Percentiles rank a stretch among this genome's conserved stretches.
Conservation (phyloP, 2,888 invertebrate species). For the Notodonta ziczac region DNA sequence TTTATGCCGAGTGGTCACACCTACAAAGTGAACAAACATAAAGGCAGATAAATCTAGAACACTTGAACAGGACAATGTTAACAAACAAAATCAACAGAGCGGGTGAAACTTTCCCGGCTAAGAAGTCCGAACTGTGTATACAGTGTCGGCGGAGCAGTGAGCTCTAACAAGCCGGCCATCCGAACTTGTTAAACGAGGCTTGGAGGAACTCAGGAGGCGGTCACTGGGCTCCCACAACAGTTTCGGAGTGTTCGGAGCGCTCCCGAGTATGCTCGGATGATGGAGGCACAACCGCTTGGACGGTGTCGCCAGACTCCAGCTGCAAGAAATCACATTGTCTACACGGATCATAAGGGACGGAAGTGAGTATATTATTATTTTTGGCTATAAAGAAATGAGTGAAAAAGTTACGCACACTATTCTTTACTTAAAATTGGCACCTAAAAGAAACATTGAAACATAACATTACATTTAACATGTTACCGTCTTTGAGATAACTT, state of each 20-base stretch:
- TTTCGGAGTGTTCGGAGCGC: constrained; percentile 55
- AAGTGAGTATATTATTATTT: constrained; percentile 68
- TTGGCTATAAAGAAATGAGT: too few species aligned
- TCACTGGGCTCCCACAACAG: constrained; percentile 57
- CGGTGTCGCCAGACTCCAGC: constrained; percentile 66
- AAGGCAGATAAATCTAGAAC: constrained; percentile 42
- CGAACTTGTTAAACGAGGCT: constrained; percentile 72
- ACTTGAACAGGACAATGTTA: constrained; percentile 65
- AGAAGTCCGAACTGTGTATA: constrained; percentile 76
- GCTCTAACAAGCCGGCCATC: constrained; percentile 77
- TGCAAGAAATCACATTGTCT: constrained; percentile 80
- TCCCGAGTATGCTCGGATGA: constrained; percentile 47
- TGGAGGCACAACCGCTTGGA: constrained; percentile 71
- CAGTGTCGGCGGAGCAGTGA: constrained; percentile 67
- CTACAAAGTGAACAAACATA: constrained; percentile 41
- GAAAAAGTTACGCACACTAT: too few species aligned
- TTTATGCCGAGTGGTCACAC: constrained; percentile 1
- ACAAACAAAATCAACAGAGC: constrained; percentile 76
- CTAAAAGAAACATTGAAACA: too few species aligned
- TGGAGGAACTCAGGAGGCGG: constrained; percentile 69
- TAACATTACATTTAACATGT: too few species aligned
- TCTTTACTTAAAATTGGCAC: too few species aligned
- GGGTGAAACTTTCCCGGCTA: constrained; percentile 73
- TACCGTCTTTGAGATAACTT: too few species aligned
- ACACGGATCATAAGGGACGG: constrained; percentile 81